Conservation (phyloP, 1,140 invertebrate genomes). For the Polypedilum pembai region DNA sequence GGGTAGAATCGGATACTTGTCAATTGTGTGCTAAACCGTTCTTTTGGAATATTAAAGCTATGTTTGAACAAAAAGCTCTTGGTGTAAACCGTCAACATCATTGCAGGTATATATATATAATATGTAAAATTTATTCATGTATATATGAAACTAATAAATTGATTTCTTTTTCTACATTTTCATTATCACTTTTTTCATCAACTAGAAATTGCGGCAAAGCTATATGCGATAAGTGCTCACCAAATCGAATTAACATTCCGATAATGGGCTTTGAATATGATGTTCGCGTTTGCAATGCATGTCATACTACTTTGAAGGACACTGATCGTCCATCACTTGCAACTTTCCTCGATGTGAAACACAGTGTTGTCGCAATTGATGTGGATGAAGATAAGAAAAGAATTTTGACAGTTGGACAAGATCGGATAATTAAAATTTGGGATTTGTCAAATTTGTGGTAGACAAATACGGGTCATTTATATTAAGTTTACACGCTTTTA, state of each 20-base stretch:
- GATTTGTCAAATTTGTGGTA: conserved; percentile 42
- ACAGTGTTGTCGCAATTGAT: conserved; percentile 80
- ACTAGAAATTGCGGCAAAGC: conserved; percentile 75
- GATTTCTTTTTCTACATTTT: not conserved
- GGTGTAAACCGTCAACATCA: conserved; percentile 82
- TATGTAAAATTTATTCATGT: too few species aligned
- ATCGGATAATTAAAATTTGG: conserved; percentile 89
- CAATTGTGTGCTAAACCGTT: conserved; percentile 90
- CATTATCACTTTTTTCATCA: not conserved
- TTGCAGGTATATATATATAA: conserved; percentile 65
- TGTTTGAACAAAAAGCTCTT: conserved; percentile 94
- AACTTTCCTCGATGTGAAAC: conserved; percentile 91
- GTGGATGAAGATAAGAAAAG: conserved; percentile 78
- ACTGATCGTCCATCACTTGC: conserved; percentile 83
- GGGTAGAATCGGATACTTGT: conserved; percentile 90
- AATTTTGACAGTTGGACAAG: conserved; percentile 87
- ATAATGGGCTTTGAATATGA: conserved; percentile 97
- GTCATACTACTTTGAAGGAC: conserved; percentile 72
- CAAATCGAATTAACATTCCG: conserved; percentile 78
- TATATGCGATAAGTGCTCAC: conserved; percentile 87
- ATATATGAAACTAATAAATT: not conserved
- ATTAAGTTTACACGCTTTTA: not conserved
- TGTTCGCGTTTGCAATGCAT: conserved; percentile 90
- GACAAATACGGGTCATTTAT: not conserved
- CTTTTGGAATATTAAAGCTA: conserved; percentile 96